Conservation (phyloP, 2,797 vertebrate species). For the Rhinoraja longicauda region DNA sequence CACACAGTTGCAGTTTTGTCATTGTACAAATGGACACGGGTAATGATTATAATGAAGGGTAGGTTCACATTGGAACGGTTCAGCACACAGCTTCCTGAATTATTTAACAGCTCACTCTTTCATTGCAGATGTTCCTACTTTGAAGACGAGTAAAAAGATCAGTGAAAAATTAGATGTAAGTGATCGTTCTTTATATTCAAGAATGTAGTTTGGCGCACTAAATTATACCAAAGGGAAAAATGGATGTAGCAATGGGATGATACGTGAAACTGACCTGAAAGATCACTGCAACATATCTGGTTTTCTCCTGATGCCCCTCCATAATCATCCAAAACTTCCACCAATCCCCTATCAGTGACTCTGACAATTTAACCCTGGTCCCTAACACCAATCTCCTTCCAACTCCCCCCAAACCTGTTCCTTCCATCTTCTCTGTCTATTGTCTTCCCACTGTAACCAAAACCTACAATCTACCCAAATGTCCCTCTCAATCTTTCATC, state of each 20-base stretch:
- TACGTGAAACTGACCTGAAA: not conserved
- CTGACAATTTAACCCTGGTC: not conserved
- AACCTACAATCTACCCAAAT: too few relatives aligned
- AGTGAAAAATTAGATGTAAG: slow-evolving; percentile 37
- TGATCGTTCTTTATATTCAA: not conserved
- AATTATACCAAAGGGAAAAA: not conserved
- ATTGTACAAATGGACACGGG: not conserved
- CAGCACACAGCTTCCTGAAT: not conserved
- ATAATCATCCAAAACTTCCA: too few relatives aligned
- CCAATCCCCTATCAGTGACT: not conserved
- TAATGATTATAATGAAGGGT: not conserved
- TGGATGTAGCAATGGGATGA: not conserved
- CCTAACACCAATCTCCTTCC: not conserved
- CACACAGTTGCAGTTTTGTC: not conserved
- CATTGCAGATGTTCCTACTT: slow-evolving; percentile 23
- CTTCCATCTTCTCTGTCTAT: not conserved
- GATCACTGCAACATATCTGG: too few relatives aligned
- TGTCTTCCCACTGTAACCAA: too few relatives aligned
- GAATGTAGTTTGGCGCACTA: too few relatives aligned
- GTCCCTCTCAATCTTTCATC: too few relatives aligned
- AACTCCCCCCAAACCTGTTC: not conserved
- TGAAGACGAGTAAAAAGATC: slow-evolving; percentile 37
- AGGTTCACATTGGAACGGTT: not conserved
- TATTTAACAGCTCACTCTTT: slow-evolving; percentile 19
- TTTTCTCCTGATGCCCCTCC: not conserved